These are phyloP conservation scores for Pelvicachromis taeniatus DNA, from an alignment of 2,113 vertebrate species.

Conservation along the genomic window DNA sequence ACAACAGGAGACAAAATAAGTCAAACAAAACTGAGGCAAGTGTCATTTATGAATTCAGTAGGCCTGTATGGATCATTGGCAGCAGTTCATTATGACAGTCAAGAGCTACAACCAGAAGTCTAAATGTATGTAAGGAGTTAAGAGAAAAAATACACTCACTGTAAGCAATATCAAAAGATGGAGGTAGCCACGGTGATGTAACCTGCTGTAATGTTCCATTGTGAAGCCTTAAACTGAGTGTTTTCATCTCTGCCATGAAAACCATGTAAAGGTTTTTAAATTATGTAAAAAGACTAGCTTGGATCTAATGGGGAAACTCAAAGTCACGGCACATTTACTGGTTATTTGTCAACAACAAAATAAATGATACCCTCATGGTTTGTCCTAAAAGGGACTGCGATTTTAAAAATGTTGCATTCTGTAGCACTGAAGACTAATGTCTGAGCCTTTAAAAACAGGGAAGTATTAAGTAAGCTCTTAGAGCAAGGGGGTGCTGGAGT, in stretches of 20 bases:
- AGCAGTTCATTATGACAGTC: not conserved
- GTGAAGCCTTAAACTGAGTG: not conserved
- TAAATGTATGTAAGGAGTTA: not conserved
- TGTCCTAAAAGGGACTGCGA: not conserved
- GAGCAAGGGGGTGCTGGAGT: not conserved
- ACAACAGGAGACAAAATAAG: not conserved
- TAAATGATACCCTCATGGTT: not conserved
- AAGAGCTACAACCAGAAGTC: not conserved
- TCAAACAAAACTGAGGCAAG: not conserved
- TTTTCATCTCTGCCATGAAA: not conserved
- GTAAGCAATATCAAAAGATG: not conserved
- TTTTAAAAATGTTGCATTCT: not conserved
- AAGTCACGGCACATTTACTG: not conserved
- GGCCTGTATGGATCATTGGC: not conserved
- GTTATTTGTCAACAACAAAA: not conserved
- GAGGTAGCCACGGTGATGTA: not conserved
- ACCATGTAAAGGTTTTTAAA: not conserved
- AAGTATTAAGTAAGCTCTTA: not conserved
- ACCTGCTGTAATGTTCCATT: not conserved
- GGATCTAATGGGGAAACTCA: not conserved
- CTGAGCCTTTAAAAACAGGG: not conserved
- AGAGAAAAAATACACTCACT: fast-evolving
- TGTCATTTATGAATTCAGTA: not conserved
- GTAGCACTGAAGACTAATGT: not conserved
- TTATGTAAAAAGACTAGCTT: not conserved